Base-by-base conservation (phyloP, 2,113 vertebrate species). In the Muscicapa adusta region DNA sequence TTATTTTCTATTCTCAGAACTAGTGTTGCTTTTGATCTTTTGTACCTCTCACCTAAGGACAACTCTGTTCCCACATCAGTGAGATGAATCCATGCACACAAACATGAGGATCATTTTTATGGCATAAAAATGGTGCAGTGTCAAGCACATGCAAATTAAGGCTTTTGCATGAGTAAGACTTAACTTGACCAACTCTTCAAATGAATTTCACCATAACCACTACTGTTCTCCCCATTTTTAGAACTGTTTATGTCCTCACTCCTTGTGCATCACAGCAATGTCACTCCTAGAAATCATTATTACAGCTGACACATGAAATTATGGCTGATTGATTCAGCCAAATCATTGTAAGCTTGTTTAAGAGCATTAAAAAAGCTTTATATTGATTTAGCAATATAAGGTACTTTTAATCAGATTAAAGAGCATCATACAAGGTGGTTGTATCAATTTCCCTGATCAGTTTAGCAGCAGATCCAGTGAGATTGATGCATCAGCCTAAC, bases 341-440 rank as follows among this genome's bases (percentile, higher is more conserved):
- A 95, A 90, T 91, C 75, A 83, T 40, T 72, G 53, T 83, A 91
- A 95, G 78, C 91, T 93, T 95, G 85, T 94, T 95, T 88, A 93
- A 94, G 88, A 92, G 50, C 78, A 95, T 96, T 90, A 74, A 88
- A 97, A 96, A 91, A 90, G 88, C 92, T 86, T 88, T 90, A 85
- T 53, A 96, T 91, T 92, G 90, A 97, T 97, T 95, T 93, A 93
- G 53, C 72, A 90, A 93, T 91, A 56, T 9, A 79, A 85, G 66
- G 84, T 79, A 82, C 67, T 93, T 94, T 88, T 79, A 94, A 96
- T 88, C 82, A 89, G 63, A 90, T 92, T 93, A 88, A 94, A 84
- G 68, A 92, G 65, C 88, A 68, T 61, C n/a, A 14, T 60, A 74
- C 48, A 81, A 90, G 82, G 91, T 75, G 88, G 67, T n/a, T 77